Evolutionary conservation across 2,797 vertebrate species (phyloP), one percentile per base, ranked within the genome.

Genomic region (Eleutherodactylus coqui): DNA sequence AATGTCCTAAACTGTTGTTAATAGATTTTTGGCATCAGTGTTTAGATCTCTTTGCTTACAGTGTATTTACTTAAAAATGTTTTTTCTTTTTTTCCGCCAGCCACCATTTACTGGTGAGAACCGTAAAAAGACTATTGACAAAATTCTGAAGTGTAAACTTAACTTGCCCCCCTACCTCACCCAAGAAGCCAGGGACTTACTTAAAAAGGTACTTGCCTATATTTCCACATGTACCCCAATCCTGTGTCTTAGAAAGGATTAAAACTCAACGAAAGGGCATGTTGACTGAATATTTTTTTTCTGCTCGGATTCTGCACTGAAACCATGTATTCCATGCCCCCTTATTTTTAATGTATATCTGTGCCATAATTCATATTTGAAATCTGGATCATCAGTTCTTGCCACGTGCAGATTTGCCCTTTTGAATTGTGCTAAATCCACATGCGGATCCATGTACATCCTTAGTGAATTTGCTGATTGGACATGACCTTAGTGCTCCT

Each of bases 161-260:
- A 99, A 96, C 93, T 96, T 99, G 91, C 98, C 98, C 82, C 98
- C 98, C 95, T 99, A 99, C 97, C 98, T 99, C 98, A 99, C 98
- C 89, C 97, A 99, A 94, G 98, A 99, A 97, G 98, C 97, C 93
- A 96, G 97, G 94, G 96, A 98, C 94, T 96, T 98, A 91, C 95
- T 98, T 90, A 98, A 98, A 95, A 98, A 96, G 96, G 97, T 98
- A 94, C 19, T 43, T 51, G 16, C 19, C 34, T 36, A 5, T 24
- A 24, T 72, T 72, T 72, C 34, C 32, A 47, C 11, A 43, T 21
- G 8, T 10, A 47, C 9, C 73, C 29, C 5, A 7, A 3, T 27
- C n/a, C 21, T 41, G 27, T 5, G 4, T 62, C 11, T 60, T 55
- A 8, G 21, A 5, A 55, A 55, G 53, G 19, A 55, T 53, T 53